Conservation (phyloP, 2,113 vertebrate genomes). For the Ceyx margarethae region DNA sequence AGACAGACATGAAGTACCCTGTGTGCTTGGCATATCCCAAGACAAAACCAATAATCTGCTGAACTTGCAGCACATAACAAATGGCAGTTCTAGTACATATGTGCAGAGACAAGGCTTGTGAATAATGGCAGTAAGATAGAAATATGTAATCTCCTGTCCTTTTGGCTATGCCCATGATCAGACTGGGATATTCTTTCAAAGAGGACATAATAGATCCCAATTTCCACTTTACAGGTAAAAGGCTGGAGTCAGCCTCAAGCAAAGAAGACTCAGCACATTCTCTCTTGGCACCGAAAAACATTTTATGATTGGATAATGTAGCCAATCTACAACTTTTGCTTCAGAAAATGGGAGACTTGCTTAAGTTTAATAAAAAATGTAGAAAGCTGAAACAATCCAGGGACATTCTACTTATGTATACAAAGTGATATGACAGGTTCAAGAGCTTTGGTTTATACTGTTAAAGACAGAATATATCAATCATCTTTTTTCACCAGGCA, state of each 20-base stretch:
- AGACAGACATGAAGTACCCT: neutral
- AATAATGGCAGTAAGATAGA: neutral
- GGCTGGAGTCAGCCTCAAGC: neutral
- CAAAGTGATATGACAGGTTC: slow-evolving; percentile 72
- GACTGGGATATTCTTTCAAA: neutral
- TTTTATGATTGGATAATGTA: neutral
- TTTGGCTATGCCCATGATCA: neutral
- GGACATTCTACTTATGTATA: slow-evolving; percentile 69
- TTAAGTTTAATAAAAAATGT: neutral
- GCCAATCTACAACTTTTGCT: neutral
- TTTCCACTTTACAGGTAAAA: neutral
- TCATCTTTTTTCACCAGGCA: neutral
- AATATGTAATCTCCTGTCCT: neutral
- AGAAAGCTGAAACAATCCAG: neutral
- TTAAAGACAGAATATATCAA: neutral
- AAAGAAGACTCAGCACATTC: neutral
- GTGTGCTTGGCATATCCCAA: neutral
- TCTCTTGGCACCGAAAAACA: neutral
- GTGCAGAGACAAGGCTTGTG: neutral
- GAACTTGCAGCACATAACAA: neutral
- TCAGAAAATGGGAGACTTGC: neutral
- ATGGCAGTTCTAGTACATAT: neutral
- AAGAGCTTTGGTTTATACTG: slow-evolving; percentile 70
- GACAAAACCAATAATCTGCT: slow-evolving; percentile 14
- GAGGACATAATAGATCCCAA: neutral